Conservation (phyloP, 2,888 invertebrate genomes). For the Catonia carolina region DNA sequence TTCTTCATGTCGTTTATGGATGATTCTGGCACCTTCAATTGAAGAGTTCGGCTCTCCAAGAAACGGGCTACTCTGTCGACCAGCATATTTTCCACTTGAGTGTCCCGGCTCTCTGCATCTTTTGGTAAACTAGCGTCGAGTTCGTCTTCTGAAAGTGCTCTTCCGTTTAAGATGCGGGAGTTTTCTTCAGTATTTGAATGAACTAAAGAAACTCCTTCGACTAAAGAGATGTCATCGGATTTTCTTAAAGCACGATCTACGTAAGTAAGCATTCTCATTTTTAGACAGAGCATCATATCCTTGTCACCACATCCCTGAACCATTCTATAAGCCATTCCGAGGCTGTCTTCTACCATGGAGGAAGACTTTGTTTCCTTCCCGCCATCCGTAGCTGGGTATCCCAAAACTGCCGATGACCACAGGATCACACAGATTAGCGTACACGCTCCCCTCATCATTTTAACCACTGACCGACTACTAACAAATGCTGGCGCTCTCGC, state of each 20-base stretch:
- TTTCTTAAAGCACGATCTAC: constrained; percentile 53
- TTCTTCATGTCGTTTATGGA: constrained; percentile 66
- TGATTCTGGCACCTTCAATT: constrained; percentile 70
- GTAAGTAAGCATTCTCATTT: constrained; percentile 65
- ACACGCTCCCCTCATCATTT: constrained; percentile 5
- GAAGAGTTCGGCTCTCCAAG: constrained; percentile 69
- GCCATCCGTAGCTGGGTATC: constrained; percentile 19
- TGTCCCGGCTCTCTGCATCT: constrained; percentile 60
- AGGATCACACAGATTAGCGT: constrained; percentile 9
- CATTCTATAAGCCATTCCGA: constrained; percentile 60
- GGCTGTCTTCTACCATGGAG: constrained; percentile 29
- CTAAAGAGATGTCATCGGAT: constrained; percentile 45
- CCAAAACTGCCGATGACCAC: constrained; percentile 3
- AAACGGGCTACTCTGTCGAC: constrained; percentile 68
- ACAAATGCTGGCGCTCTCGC: background rate
- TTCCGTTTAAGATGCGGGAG: constrained; percentile 35
- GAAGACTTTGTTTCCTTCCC: constrained; percentile 21
- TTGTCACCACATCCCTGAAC: constrained; percentile 63
- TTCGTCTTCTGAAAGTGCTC: constrained; percentile 41
- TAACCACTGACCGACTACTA: background rate
- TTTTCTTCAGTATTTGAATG: constrained; percentile 44
- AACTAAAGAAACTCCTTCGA: constrained; percentile 46
- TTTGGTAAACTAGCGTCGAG: constrained; percentile 49
- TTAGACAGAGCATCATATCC: constrained; percentile 62
- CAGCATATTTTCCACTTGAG: constrained; percentile 64